Evolutionary conservation across 2,797 vertebrate species (phyloP).

Genomic region (Amniataba percoides): DNA sequence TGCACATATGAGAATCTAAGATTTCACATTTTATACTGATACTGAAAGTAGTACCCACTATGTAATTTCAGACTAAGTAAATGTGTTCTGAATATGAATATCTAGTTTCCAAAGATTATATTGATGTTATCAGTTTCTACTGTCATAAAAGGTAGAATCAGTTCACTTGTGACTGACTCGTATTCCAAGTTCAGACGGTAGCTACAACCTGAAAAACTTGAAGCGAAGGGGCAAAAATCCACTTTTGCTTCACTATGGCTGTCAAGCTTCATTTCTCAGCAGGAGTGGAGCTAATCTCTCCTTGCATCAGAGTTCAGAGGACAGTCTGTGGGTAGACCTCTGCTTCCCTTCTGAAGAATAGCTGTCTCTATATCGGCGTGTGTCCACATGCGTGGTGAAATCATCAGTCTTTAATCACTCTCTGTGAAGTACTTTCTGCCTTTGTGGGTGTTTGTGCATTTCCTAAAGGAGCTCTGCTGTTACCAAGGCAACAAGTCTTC

Average conservation of each 20-base stretch:
- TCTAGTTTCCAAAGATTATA: background rate
- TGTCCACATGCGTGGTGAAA: slow-evolving; percentile 12
- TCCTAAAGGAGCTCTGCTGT: slow-evolving; percentile 45
- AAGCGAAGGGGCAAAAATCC: slow-evolving; percentile 3
- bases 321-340: slow-evolving; percentile 21
- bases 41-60: background rate
- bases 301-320: slow-evolving; percentile 45
- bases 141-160: slow-evolving; percentile 13
- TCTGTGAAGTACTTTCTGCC: slow-evolving; percentile 26
- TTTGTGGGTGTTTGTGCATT: slow-evolving; percentile 39
- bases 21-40: no score
- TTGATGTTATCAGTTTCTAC: slow-evolving; percentile 8
- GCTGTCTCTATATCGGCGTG: slow-evolving; percentile 17
- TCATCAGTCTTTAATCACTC: slow-evolving; percentile 25
- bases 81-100: background rate
- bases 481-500: slow-evolving; percentile 58
- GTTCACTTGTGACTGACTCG: background rate
- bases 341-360: slow-evolving; percentile 39
- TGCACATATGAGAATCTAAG: background rate
- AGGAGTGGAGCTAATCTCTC: slow-evolving; percentile 38
- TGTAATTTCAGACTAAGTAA: slow-evolving; percentile 6
- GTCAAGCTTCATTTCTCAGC: slow-evolving; percentile 35
- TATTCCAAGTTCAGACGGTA: slow-evolving; percentile 1
- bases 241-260: slow-evolving; percentile 14
- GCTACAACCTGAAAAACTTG: slow-evolving; percentile 10